phyloP scores from a whole-genome alignment of 2,113 vertebrate species.

The Antigone vipio region DNA sequence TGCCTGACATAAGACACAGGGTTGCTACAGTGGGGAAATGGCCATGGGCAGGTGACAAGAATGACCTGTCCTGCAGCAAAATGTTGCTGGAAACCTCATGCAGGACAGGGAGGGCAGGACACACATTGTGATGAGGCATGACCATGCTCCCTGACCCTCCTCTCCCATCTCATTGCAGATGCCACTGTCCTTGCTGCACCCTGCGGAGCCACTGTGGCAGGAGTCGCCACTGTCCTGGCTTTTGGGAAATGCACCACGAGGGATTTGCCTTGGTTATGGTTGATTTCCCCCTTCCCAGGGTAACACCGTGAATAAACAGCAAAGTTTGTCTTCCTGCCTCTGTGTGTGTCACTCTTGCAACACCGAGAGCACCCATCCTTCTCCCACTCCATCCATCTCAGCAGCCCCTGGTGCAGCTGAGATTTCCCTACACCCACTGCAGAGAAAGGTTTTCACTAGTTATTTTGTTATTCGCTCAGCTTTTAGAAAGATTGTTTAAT shows the following conservation, averaged over 20 bases:
- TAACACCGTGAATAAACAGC: background rate
- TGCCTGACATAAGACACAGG: background rate
- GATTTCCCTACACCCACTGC: background rate
- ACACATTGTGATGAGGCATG: accelerated
- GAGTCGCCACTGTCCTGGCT: accelerated
- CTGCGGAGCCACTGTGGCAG: background rate
- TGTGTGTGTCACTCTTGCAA: background rate
- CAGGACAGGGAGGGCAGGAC: background rate
- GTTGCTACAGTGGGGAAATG: background rate
- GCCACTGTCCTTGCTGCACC: accelerated
- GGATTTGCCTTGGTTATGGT: accelerated
- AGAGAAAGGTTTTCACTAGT: background rate
- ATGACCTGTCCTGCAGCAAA: background rate
- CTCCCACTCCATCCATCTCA: accelerated
- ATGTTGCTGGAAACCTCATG: background rate
- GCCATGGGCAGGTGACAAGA: background rate
- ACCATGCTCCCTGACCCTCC: accelerated
- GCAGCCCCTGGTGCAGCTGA: background rate
- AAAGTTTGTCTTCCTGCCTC: background rate
- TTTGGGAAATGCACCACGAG: accelerated
- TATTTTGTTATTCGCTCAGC: background rate
- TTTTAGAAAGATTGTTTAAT: background rate
- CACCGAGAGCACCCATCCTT: background rate
- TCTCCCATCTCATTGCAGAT: background rate
- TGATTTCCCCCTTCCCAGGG: background rate